These are phyloP conservation scores for Campylomormyrus numenius DNA, from an alignment of 2,113 vertebrate species.

Conservation along the genomic window DNA sequence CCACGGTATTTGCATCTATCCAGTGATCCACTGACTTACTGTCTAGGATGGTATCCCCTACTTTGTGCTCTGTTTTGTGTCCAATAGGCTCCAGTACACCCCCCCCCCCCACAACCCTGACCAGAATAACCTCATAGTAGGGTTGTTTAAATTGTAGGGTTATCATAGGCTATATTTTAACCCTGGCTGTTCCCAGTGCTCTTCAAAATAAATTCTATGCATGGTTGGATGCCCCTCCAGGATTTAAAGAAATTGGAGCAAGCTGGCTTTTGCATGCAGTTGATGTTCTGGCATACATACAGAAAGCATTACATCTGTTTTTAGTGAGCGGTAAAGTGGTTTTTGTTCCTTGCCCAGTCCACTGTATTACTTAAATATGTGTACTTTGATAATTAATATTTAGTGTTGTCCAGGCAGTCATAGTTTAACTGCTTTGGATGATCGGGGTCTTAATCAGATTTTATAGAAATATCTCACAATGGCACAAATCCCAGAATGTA, in stretches of 20 bases:
- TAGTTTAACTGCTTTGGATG: slow-evolving; percentile 36
- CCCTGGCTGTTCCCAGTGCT: neutral
- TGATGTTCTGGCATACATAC: neutral
- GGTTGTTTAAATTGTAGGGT: neutral
- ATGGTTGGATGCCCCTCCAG: neutral
- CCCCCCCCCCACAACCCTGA: neutral
- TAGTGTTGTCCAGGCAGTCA: neutral
- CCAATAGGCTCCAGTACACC: neutral
- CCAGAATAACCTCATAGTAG: neutral
- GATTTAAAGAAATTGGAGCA: neutral
- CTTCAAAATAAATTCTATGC: neutral
- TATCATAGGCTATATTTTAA: neutral
- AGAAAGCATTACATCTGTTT: neutral
- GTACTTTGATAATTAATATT: neutral
- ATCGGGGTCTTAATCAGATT: slow-evolving; percentile 62
- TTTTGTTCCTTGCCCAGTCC: slow-evolving; percentile 12
- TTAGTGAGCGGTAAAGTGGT: slow-evolving; percentile 30
- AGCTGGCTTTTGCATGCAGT: neutral
- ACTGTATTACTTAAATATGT: neutral
- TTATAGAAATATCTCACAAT: slow-evolving; percentile 57
- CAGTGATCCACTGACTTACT: neutral
- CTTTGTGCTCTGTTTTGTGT: neutral
- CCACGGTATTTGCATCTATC: neutral
- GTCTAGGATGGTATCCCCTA: neutral
- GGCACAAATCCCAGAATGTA: slow-evolving; percentile 59